phyloP scores from a whole-genome alignment of 2,797 vertebrate genomes.

The Lacerta agilis region DNA sequence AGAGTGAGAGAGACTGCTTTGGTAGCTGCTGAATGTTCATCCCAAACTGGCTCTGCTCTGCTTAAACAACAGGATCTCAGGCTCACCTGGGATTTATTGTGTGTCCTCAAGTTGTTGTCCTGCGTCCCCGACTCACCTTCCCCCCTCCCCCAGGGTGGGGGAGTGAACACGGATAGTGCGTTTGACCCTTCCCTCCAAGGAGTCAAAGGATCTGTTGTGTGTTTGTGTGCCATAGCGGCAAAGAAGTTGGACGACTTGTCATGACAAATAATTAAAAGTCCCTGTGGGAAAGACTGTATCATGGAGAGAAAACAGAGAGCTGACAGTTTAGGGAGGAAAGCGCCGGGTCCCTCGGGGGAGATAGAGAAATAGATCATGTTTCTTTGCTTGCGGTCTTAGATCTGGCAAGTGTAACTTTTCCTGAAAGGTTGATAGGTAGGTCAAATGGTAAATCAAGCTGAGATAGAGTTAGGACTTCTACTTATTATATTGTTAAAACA shows the following conservation, averaged over 20 bases:
- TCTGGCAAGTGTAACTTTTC: constrained; percentile 59
- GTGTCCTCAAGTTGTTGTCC: constrained; percentile 45
- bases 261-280: constrained; percentile 76
- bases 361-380: constrained; percentile 68
- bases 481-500: constrained; percentile 37
- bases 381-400: constrained; percentile 40
- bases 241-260: constrained; percentile 75
- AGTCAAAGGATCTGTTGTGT: constrained; percentile 54
- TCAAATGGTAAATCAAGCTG: constrained; percentile 59
- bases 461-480: constrained; percentile 48
- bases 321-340: constrained; percentile 67
- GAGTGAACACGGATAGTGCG: constrained; percentile 60
- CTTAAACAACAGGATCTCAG: not conserved
- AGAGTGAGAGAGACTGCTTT: too few species aligned
- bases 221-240: constrained; percentile 70
- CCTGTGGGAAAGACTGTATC: constrained; percentile 71
- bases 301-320: constrained; percentile 74
- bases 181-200: constrained; percentile 54
- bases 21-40: not conserved
- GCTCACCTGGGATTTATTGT: not conserved
- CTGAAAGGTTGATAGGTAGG: constrained; percentile 61
- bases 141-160: not conserved
- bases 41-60: not conserved
- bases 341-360: constrained; percentile 40
- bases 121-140: constrained; percentile 52